These are phyloP conservation scores for Yponomeuta plumbellus DNA, from an alignment of 2,888 invertebrate species.

Conservation along the genomic window DNA sequence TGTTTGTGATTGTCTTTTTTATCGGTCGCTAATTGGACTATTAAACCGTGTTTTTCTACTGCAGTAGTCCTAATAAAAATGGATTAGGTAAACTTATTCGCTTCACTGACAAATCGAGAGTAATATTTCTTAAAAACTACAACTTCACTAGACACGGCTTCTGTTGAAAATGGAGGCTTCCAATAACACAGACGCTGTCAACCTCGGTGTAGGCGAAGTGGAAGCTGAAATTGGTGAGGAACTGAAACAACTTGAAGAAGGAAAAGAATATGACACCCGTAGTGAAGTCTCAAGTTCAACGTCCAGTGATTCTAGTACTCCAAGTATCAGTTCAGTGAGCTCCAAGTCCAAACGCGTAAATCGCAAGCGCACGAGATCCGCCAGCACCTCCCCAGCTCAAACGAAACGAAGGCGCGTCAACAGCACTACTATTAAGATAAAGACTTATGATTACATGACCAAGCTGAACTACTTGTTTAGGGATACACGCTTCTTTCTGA, in stretches of 20 bases:
- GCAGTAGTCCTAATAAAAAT: not conserved
- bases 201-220: constrained; percentile 80
- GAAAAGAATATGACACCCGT: constrained; percentile 86
- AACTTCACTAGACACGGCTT: not conserved
- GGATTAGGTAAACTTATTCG: not conserved
- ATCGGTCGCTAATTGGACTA: not conserved
- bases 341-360: constrained; percentile 78
- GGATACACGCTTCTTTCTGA: constrained; percentile 95
- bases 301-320: constrained; percentile 82
- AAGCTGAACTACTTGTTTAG: constrained; percentile 96
- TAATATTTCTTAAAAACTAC: not conserved
- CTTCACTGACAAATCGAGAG: not conserved
- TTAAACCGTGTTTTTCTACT: not conserved
- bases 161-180: constrained; percentile 64
- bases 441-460: constrained; percentile 89
- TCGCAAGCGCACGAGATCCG: constrained; percentile 73
- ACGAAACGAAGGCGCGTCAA: constrained; percentile 54
- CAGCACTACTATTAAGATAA: constrained; percentile 61
- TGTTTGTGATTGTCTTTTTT: not conserved
- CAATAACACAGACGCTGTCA: constrained; percentile 77
- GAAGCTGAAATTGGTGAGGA: constrained; percentile 87
- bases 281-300: constrained; percentile 93
- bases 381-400: constrained; percentile 56
- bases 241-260: constrained; percentile 84
- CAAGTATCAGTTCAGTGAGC: constrained; percentile 87